phyloP scores from a whole-genome alignment of 2,888 invertebrate species.

The Diarsia brunnea region DNA sequence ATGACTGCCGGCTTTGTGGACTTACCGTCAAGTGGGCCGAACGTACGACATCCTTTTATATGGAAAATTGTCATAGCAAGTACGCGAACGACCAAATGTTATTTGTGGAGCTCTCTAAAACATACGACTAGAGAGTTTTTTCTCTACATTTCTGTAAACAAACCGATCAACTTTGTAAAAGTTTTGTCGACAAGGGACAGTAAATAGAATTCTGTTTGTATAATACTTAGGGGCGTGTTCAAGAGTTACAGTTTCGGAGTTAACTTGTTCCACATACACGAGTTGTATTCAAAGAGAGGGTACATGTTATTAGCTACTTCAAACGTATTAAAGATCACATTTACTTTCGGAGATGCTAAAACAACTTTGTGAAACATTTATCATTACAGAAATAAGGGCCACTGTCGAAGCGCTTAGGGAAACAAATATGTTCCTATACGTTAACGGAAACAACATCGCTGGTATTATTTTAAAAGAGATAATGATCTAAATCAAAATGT shows the following conservation, averaged over 20 bases:
- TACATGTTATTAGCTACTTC: slow-evolving; percentile 63
- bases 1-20: slow-evolving; percentile 49
- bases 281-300: slow-evolving; percentile 63
- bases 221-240: slow-evolving; percentile 70
- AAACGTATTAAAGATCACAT: slow-evolving; percentile 62
- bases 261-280: slow-evolving; percentile 67
- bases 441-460: slow-evolving; percentile 9
- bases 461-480: slow-evolving; percentile 19
- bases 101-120: slow-evolving; percentile 73
- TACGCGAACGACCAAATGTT: slow-evolving; percentile 63
- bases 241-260: slow-evolving; percentile 68
- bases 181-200: slow-evolving; percentile 71
- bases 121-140: slow-evolving; percentile 64
- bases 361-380: slow-evolving; percentile 61
- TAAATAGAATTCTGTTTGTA: slow-evolving; percentile 74
- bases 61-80: slow-evolving; percentile 59
- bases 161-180: slow-evolving; percentile 67
- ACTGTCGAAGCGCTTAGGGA: slow-evolving; percentile 39
- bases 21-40: slow-evolving; percentile 50
- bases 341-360: slow-evolving; percentile 52
- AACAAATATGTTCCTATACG: slow-evolving; percentile 19
- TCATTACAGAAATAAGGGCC: slow-evolving; percentile 45
- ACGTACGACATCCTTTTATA: slow-evolving; percentile 51
- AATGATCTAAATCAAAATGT: not conserved
- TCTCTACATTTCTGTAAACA: slow-evolving; percentile 69